Percentiles rank a stretch among this genome's conserved stretches.
Evolutionary conservation across 2,797 vertebrate genomes (phyloP).

Genomic region (Miichthys miiuy): DNA sequence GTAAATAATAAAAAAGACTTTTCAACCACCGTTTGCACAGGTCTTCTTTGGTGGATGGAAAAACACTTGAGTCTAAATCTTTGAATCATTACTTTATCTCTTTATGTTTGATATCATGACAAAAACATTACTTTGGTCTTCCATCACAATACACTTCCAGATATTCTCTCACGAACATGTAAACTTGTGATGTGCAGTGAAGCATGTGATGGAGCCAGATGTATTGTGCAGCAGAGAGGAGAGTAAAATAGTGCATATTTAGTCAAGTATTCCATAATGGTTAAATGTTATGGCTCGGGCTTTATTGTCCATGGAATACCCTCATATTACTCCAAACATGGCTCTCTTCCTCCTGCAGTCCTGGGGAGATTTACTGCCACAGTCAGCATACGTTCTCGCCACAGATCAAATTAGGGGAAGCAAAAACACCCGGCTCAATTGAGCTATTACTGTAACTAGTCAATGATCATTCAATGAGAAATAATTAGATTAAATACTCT

Average conservation of each 20-base stretch:
- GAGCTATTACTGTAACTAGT: slow-evolving; percentile 94
- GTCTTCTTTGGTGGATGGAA: too few relatives aligned
- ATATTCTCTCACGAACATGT: neutral
- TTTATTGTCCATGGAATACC: slow-evolving; percentile 56
- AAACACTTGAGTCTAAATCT: neutral
- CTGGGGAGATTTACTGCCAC: slow-evolving; percentile 88
- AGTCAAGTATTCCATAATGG: slow-evolving; percentile 46
- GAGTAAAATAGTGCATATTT: slow-evolving; percentile 28
- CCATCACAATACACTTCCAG: neutral
- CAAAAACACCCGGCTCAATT: slow-evolving; percentile 90
- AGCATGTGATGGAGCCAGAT: slow-evolving; percentile 18
- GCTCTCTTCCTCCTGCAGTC: slow-evolving; percentile 25
- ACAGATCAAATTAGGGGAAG: slow-evolving; percentile 91
- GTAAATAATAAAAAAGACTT: too few relatives aligned
- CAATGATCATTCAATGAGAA: slow-evolving; percentile 88
- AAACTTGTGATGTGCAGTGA: neutral
- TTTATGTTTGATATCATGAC: neutral
- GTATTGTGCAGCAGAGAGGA: slow-evolving; percentile 16
- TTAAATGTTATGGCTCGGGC: slow-evolving; percentile 58
- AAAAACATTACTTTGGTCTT: neutral
- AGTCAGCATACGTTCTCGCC: slow-evolving; percentile 91
- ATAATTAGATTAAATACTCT: slow-evolving; percentile 93
- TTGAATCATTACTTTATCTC: neutral
- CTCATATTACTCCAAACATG: slow-evolving; percentile 41
- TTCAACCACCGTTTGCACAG: neutral